Base-by-base conservation (phyloP, 2,113 vertebrate species). In the Equus quagga region DNA sequence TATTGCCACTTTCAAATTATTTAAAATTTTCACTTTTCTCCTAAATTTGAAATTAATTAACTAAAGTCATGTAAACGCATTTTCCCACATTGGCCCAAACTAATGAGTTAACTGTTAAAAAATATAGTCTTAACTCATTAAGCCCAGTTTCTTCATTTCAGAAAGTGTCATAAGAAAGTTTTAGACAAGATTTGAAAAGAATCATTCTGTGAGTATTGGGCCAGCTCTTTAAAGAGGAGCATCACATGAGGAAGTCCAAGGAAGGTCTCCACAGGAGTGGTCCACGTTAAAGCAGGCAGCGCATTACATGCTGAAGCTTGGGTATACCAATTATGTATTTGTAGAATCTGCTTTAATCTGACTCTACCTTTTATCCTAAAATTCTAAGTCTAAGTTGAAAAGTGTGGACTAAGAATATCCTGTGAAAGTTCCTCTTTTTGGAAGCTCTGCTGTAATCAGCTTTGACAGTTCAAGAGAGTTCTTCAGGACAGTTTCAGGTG, bases 381-480 rank as follows among this genome's bases (percentile, higher is more conserved):
- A 82, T 69, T 36, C 8, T 83, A 79, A 79, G 72, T 46, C 1
- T 64, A 51, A n/a, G 26, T 73, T 58, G 23, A 49, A 56, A 76
- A n/a, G 19, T 19, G 3, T 83, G 44, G 54, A 36, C 19, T 36
- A 58, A 86, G 58, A 75, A 8, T 72, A 65, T 69, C 56, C 17
- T 36, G 0, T 26, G 11, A 31, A 18, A 31, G 28, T 24, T 54
- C 41, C 67, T 92, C 49, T 87, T 70, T 91, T 62, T 56, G n/a
- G 94, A 86, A 83, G 36, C 65, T 36, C 49, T 69, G 36, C 36
- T 84, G 0, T 44, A 31, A 36, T 79, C 26, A 60, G 56, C 93
- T 76, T 86, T 95, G 95, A 91, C 85, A 93, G 46, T 85, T 93
- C 81, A 96, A 97, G 76, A 81, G 44, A 41, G 33, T 94, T 83